Evolutionary conservation across 2,797 vertebrate species (phyloP), one percentile per base, ranked within the genome.

Genomic region (Sebastiscus tertius): DNA sequence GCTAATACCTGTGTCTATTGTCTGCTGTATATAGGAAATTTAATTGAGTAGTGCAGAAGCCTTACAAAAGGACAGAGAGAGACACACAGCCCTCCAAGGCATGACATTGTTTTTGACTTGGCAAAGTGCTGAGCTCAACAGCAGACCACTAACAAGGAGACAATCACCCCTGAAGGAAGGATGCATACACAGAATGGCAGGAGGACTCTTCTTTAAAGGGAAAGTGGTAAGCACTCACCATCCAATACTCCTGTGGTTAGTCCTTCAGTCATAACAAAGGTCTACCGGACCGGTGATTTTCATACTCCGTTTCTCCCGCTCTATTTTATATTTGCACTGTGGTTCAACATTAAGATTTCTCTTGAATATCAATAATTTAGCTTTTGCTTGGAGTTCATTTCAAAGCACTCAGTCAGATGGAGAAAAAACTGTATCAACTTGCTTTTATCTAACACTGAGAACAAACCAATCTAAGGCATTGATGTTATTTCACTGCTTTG

Each of bases 41-140:
- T 92, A 92, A 94, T 90, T 92, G 92, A 93, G 92, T 80, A 60
- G 81, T 85, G 91, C 82, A 86, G 84, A 82, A 85, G 86, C 87
- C 78, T 79, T 26, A 72, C 79, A 81, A 87, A 89, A 91, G 90
- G 92, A 90, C 91, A 89, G 75, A 81, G 83, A 88, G 88, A 92
- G 92, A 91, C 88, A 89, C 83, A 69, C 63, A 85, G 76, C 62
- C 91, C 94, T 95, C 78, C 71, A 16, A 90, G 93, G 93, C 91
- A 94, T 93, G 91, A 95, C 92, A 87, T 94, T 93, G 91, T 94
- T 94, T 95, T 95, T 93, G 89, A 93, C 93, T 94, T 91, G 91
- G 92, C 93, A 94, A 95, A 95, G 90, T 94, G 94, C 93, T 95
- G 94, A 94, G 91, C 93, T 95, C 91, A 90, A 92, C 94, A 94